phyloP scores from a whole-genome alignment of 1,140 invertebrate species.

The Yoshiicerus persimilis region DNA sequence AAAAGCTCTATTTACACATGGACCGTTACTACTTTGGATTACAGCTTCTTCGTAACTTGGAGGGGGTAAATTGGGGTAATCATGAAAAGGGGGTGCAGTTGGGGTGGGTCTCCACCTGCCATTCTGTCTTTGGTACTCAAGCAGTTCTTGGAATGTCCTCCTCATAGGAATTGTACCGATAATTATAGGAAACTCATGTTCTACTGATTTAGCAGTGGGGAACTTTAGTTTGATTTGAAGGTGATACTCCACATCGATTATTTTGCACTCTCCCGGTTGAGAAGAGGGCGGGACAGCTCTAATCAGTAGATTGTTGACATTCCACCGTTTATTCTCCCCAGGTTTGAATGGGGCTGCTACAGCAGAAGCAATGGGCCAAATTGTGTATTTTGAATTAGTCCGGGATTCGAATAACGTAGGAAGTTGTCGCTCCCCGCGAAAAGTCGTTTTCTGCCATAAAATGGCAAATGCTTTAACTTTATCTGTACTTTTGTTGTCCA shows the following conservation, averaged over 20 bases:
- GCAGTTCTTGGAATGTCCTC: not conserved
- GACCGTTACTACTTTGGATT: not conserved
- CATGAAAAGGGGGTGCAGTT: not conserved
- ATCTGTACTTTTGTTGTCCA: not conserved
- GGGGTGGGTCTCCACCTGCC: not conserved
- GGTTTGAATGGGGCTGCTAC: not conserved
- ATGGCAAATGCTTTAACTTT: not conserved
- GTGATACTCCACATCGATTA: not conserved
- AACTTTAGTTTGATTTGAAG: not conserved
- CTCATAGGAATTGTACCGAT: not conserved
- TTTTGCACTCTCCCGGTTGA: not conserved
- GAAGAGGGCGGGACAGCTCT: not conserved
- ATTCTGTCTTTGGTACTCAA: not conserved
- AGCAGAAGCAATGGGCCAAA: not conserved
- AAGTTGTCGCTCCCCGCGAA: not conserved
- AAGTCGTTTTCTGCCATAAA: not conserved
- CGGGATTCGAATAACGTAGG: not conserved
- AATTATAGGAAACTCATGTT: not conserved
- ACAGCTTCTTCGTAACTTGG: not conserved
- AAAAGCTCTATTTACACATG: not conserved
- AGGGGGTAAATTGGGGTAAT: not conserved
- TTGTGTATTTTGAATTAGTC: not conserved
- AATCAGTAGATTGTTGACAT: not conserved
- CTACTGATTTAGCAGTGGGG: not conserved
- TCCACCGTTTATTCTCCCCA: not conserved